Evolutionary conservation across 2,113 vertebrate genomes (phyloP).

Genomic region (Prolemur simus): DNA sequence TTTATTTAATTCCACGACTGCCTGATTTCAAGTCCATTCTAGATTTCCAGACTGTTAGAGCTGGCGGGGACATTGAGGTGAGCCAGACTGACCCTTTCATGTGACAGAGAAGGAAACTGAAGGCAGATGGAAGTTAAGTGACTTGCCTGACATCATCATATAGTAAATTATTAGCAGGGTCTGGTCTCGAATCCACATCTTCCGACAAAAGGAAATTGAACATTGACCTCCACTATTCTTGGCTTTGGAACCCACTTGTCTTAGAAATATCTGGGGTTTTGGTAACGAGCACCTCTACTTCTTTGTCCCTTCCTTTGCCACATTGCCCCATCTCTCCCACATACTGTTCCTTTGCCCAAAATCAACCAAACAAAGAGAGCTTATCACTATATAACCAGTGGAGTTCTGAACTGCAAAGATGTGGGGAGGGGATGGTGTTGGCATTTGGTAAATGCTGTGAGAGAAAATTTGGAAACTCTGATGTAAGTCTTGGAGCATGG

Average conservation of each 20-base stretch:
- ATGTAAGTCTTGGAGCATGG: not conserved
- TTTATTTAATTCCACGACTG: not conserved
- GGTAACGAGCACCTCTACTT: not conserved
- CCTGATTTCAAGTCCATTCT: not conserved
- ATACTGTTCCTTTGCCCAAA: not conserved
- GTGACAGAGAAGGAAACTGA: not conserved
- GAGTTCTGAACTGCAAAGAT: not conserved
- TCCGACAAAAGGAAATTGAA: not conserved
- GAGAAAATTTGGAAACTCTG: not conserved
- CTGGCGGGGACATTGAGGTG: not conserved
- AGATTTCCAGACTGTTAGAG: not conserved
- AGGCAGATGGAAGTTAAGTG: not conserved
- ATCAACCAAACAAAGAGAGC: not conserved
- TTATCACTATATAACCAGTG: not conserved
- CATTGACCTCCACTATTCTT: not conserved
- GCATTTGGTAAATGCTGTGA: not conserved
- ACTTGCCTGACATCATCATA: not conserved
- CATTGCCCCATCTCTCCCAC: not conserved
- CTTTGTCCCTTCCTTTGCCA: not conserved
- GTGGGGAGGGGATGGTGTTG: not conserved
- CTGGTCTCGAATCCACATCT: not conserved
- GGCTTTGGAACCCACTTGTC: not conserved
- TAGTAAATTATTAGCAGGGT: not conserved
- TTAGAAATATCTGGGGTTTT: not conserved
- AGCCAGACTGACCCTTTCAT: not conserved